These are phyloP conservation scores for Acrossocheilus fasciatus DNA, from an alignment of 2,797 vertebrate species.

Conservation along the genomic window DNA sequence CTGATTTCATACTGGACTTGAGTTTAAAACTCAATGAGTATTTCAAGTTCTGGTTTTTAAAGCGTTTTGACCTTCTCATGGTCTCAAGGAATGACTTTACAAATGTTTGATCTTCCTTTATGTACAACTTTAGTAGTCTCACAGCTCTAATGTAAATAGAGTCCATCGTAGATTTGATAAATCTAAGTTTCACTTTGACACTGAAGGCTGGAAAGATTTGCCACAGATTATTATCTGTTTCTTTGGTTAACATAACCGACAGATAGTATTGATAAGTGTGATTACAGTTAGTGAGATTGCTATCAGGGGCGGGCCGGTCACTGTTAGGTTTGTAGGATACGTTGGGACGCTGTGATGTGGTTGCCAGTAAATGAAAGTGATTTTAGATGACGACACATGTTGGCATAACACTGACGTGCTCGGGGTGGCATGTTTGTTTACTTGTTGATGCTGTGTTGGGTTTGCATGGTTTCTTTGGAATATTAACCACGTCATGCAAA, in stretches of 20 bases:
- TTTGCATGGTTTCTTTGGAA: background rate
- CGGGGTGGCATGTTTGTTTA: background rate
- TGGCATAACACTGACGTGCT: background rate
- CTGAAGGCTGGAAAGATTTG: background rate
- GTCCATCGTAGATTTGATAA: background rate
- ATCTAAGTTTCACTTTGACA: background rate
- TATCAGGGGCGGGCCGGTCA: background rate
- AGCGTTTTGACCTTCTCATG: background rate
- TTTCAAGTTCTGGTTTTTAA: background rate
- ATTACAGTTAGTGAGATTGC: background rate
- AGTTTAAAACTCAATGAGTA: background rate
- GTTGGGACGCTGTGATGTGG: background rate
- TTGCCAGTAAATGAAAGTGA: constrained; percentile 22
- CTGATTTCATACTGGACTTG: background rate
- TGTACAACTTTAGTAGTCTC: background rate
- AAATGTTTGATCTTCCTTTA: background rate
- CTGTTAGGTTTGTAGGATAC: background rate
- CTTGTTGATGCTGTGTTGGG: background rate
- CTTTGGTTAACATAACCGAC: background rate
- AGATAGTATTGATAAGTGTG: background rate
- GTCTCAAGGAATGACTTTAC: background rate
- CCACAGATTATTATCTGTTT: background rate
- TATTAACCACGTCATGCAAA: background rate
- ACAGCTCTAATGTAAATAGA: background rate
- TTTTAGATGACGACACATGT: background rate